phyloP scores from a whole-genome alignment of 2,113 vertebrate species.

The Salvelinus fontinalis region DNA sequence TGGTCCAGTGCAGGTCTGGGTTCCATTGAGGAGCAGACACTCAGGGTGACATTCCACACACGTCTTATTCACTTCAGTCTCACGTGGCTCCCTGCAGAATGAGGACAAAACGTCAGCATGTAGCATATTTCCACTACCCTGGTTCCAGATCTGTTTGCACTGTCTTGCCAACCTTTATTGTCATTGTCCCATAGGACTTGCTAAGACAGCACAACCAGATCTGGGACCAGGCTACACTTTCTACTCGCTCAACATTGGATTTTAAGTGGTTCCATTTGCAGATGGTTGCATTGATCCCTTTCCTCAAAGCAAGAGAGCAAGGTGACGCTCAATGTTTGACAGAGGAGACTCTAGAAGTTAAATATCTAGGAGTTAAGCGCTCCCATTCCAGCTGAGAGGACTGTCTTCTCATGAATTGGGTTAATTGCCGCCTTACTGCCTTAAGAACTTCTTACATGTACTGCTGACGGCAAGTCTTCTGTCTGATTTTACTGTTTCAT shows the following conservation, averaged over 20 bases:
- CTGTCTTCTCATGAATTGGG: constrained; percentile 25
- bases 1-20: constrained; percentile 78
- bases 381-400: constrained; percentile 39
- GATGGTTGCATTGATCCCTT: constrained; percentile 21
- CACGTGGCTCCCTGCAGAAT: constrained; percentile 76
- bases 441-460: not conserved
- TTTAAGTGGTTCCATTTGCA: constrained; percentile 33
- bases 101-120: constrained; percentile 17
- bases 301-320: constrained; percentile 47
- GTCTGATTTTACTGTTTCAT: not conserved
- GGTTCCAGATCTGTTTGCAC: too few relatives aligned
- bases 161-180: too few relatives aligned
- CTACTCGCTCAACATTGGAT: not conserved
- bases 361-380: constrained; percentile 42
- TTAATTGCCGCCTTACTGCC: not conserved
- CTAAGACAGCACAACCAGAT: too few relatives aligned
- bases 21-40: constrained; percentile 79
- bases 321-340: constrained; percentile 59
- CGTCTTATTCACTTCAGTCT: constrained; percentile 71
- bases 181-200: too few relatives aligned
- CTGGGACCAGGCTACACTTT: too few relatives aligned
- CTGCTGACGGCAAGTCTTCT: not conserved
- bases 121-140: not conserved
- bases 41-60: constrained; percentile 83
- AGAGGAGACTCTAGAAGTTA: constrained; percentile 48